Conservation (phyloP, 2,888 invertebrate genomes). For the Onthophagus sagittarius region DNA sequence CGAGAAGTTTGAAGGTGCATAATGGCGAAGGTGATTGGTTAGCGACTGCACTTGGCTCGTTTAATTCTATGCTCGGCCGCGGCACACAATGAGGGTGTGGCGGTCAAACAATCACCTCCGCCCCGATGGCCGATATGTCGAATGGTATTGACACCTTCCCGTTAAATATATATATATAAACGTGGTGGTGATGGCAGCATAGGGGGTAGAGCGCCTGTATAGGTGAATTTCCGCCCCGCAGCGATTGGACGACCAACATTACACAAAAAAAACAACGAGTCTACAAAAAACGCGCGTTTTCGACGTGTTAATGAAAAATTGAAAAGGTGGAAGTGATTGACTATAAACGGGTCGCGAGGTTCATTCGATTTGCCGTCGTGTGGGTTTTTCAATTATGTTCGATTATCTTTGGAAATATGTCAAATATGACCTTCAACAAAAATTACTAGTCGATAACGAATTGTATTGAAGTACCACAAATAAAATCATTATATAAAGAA, state of each 20-base stretch:
- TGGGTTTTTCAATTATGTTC: neutral
- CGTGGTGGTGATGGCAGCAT: constrained; percentile 17
- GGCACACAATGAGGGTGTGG: constrained; percentile 33
- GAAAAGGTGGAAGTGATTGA: neutral
- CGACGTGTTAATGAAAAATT: neutral
- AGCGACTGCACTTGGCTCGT: constrained; percentile 40
- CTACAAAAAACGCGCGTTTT: neutral
- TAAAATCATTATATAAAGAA: no score
- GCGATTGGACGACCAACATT: neutral
- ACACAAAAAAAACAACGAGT: neutral
- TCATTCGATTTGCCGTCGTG: neutral
- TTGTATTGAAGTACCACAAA: no score
- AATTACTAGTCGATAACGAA: neutral
- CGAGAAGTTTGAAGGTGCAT: constrained; percentile 11
- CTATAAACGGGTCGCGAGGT: neutral
- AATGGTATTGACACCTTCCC: constrained; percentile 37
- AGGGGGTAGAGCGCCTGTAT: constrained; percentile 8
- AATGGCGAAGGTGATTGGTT: constrained; percentile 28
- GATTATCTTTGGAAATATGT: neutral
- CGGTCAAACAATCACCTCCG: constrained; percentile 40
- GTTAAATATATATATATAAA: constrained; percentile 28
- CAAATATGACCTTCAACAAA: neutral
- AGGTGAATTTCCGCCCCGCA: neutral
- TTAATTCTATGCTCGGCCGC: constrained; percentile 32
- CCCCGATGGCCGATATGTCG: constrained; percentile 36